phyloP scores from a whole-genome alignment of 2,113 vertebrate genomes.

The Saimiri boliviensis region DNA sequence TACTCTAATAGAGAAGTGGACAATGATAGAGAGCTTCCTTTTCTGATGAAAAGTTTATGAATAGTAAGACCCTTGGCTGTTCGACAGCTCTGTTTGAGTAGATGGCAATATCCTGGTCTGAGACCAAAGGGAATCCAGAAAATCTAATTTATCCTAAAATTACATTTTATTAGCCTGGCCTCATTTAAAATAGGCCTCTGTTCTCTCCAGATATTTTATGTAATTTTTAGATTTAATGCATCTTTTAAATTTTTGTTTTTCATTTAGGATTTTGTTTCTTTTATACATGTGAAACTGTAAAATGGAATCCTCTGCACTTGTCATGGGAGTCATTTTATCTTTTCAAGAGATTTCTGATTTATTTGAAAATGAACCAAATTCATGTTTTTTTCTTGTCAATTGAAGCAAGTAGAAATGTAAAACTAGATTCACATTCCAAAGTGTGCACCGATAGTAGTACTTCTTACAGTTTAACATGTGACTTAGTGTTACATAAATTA shows the following conservation, averaged over 20 bases:
- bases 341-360: background rate
- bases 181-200: conserved; percentile 9
- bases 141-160: background rate
- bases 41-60: background rate
- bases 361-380: conserved; percentile 36
- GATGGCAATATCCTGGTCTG: background rate
- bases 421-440: background rate
- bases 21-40: background rate
- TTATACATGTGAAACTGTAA: background rate
- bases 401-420: conserved; percentile 29
- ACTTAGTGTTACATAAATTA: conserved; percentile 57
- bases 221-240: conserved; percentile 22
- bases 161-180: background rate
- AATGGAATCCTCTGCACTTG: background rate
- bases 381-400: background rate
- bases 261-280: conserved; percentile 22
- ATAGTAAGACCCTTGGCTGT: background rate
- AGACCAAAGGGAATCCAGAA: background rate
- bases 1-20: background rate
- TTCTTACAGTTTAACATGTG: conserved; percentile 3
- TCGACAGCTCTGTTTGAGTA: background rate
- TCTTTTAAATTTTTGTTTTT: conserved; percentile 5
- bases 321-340: background rate
- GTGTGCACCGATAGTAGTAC: background rate
- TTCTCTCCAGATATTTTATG: background rate